A percentile compares a stretch with the other conserved stretches of the same genome.
Evolutionary conservation across 2,113 vertebrate genomes (phyloP).

Genomic region (Piliocolobus tephrosceles): DNA sequence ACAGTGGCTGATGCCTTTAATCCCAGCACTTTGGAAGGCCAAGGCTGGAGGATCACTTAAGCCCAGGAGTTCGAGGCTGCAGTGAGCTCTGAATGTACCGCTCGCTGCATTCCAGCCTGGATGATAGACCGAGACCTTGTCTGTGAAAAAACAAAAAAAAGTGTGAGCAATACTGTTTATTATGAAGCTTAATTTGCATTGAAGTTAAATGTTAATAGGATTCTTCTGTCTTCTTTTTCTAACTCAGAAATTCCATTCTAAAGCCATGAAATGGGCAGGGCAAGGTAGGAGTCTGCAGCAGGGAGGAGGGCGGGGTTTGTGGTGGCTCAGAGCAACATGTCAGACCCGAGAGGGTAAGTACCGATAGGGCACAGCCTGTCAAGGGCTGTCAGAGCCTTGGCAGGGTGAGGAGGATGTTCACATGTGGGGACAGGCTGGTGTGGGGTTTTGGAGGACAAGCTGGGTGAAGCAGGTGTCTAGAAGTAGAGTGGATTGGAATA

Average conservation of each 20-base stretch:
- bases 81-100: no score
- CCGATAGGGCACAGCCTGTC: not conserved
- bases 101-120: no score
- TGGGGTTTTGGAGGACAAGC: not conserved
- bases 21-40: no score
- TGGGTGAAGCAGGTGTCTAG: not conserved
- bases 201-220: not conserved
- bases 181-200: not conserved
- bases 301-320: fast-evolving
- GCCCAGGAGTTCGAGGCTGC: no score
- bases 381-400: not conserved
- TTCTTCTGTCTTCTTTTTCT: not conserved
- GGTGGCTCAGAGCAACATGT: not conserved
- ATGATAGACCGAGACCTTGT: no score
- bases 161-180: not conserved
- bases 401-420: not conserved
- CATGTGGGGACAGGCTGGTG: fast-evolving
- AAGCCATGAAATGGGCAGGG: not conserved
- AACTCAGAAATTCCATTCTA: not conserved
- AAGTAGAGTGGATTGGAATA: not conserved
- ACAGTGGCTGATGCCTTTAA: no score
- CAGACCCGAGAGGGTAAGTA: not conserved
- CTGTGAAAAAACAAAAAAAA: not conserved
- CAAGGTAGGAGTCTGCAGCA: not conserved
- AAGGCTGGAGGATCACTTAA: no score